Conservation (phyloP, 2,113 vertebrate species). For the Mixornis gularis region DNA sequence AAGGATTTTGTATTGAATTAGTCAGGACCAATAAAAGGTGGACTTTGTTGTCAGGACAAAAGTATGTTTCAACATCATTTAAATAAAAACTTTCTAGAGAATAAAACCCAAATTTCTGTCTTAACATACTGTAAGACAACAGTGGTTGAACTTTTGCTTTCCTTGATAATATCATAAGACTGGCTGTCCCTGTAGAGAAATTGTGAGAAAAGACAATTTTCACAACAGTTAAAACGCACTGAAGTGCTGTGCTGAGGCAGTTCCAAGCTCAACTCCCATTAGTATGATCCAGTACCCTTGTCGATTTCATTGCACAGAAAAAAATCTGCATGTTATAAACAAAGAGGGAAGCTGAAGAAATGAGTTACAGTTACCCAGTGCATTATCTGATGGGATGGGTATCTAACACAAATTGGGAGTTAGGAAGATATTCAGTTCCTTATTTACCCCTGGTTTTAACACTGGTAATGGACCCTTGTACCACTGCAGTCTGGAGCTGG, state of each 20-base stretch:
- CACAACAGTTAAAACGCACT: not conserved
- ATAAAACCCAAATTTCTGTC: not conserved
- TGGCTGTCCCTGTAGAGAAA: not conserved
- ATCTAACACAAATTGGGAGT: not conserved
- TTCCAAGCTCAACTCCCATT: not conserved
- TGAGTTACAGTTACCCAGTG: rapidly evolving
- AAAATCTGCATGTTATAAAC: not conserved
- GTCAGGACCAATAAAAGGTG: not conserved
- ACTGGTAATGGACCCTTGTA: rapidly evolving
- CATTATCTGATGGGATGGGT: rapidly evolving
- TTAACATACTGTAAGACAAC: not conserved
- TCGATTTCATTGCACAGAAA: not conserved
- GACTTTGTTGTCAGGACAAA: not conserved
- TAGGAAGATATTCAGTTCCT: not conserved
- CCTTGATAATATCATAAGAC: not conserved
- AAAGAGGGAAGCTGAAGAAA: not conserved
- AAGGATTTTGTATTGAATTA: not conserved
- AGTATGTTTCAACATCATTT: not conserved
- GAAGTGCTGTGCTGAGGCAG: not conserved
- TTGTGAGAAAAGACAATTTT: not conserved
- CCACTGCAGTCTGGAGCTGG: not conserved
- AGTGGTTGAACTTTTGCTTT: not conserved
- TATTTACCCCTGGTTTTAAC: not conserved
- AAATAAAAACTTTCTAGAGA: not conserved
- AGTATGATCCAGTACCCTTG: not conserved